Evolutionary conservation across 1,140 invertebrate species (phyloP).

Genomic region (Parapsyche elsis): DNA sequence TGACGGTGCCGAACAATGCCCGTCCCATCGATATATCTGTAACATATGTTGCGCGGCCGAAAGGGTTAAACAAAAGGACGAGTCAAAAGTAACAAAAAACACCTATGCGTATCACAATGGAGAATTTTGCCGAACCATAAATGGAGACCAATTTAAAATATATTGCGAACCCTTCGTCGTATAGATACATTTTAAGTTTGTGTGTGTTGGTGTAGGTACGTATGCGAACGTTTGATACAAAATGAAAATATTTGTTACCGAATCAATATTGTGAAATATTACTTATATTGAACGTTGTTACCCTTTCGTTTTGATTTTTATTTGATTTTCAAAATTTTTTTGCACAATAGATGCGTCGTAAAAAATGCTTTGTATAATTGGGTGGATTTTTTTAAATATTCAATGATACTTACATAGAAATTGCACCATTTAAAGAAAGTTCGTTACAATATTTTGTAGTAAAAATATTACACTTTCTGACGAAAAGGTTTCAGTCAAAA

Average conservation of each 20-base stretch:
- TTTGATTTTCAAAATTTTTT: no score
- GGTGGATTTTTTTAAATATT: no score
- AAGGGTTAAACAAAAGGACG: constrained; percentile 55
- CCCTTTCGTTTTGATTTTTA: no score
- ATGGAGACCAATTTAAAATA: constrained; percentile 52
- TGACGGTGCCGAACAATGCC: constrained; percentile 10
- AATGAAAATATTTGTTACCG: constrained; percentile 8
- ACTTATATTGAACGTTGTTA: constrained; percentile 2
- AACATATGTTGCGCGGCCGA: constrained; percentile 42
- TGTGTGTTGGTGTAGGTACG: no score
- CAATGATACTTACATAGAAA: no score
- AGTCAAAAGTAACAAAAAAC: constrained; percentile 48
- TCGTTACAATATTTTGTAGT: no score
- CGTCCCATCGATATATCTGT: constrained; percentile 31
- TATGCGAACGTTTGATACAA: background rate
- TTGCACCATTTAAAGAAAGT: no score
- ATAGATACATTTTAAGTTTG: no score
- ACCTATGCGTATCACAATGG: constrained; percentile 41
- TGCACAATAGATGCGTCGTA: no score
- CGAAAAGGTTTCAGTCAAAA: no score
- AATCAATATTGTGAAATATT: constrained; percentile 24
- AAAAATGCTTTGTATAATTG: no score
- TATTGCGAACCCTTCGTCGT: constrained; percentile 44
- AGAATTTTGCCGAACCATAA: constrained; percentile 7
- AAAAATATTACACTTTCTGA: no score